Evolutionary conservation across 2,888 invertebrate genomes (phyloP), one percentile per base, ranked within the genome.

Genomic region (Carpatolechia fugitivella): DNA sequence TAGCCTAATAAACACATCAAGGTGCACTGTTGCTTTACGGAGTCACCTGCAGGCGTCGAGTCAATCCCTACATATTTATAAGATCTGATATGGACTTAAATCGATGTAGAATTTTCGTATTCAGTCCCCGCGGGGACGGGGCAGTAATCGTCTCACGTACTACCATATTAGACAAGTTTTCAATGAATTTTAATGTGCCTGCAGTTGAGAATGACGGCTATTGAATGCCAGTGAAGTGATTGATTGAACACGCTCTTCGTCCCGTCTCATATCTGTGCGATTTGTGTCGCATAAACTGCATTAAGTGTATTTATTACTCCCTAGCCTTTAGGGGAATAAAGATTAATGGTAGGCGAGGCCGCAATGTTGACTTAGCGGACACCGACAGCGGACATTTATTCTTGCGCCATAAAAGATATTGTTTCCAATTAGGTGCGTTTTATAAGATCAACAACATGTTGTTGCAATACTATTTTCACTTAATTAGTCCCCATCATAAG

Each of bases 181-280:
- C 77, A 76, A 79, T 81, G 77, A 80, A 82, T 83, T 80, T 81
- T 80, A 82, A 82, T 80, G 77, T 60, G 59, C n/a, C n/a, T 58
- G 61, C 47, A 47, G 64, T 61, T 56, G 58, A 54, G 57, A 55
- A 44, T 50, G 54, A 48, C 41, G 40, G 53, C 54, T 51, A 54
- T 57, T 60, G 59, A 63, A 62, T 61, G 58, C 56, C 40, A 55
- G 20, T 47, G 30, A 18, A 49, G 47, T 65, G 68, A 67, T 72
- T 65, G 70, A 70, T 71, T 58, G 58, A 51, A 52, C 16, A 16
- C 30, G 44, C 31, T 18, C 29, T 36, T 52, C 41, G 51, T 59
- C 52, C 56, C 50, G 54, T 60, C 59, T 57, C 61, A 69, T 63
- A 59, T 58, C 52, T 54, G 49, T 54, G 48, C 51, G 35, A 60